A percentile compares a stretch with the other conserved stretches of the same genome.
Evolutionary conservation across 2,888 invertebrate species (phyloP).

Genomic region (Drosophila picticornis): DNA sequence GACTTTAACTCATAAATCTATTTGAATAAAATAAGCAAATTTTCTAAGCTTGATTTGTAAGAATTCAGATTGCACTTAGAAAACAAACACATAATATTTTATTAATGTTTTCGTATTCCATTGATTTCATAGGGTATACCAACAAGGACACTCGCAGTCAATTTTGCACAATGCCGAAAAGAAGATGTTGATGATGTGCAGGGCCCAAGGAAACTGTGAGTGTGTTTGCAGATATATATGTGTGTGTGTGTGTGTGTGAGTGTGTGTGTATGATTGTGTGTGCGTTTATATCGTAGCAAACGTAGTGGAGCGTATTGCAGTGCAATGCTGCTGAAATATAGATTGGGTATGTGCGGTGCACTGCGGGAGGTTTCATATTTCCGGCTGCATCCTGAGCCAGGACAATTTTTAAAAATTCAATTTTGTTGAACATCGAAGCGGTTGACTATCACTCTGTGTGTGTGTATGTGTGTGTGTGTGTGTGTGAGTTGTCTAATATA

Average conservation of each 20-base stretch:
- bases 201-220: slow-evolving; percentile 44
- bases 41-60: neutral
- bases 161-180: slow-evolving; percentile 49
- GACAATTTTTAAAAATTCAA: slow-evolving; percentile 82
- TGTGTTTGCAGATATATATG: neutral
- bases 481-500: slow-evolving; percentile 54
- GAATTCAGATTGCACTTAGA: neutral
- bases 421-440: slow-evolving; percentile 72
- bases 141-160: slow-evolving; percentile 37
- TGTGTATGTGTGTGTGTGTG: slow-evolving; percentile 20
- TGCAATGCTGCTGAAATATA: slow-evolving; percentile 18
- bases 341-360: neutral
- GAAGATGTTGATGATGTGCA: slow-evolving; percentile 74
- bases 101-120: neutral
- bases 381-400: slow-evolving; percentile 63
- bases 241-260: slow-evolving; percentile 1
- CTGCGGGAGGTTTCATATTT: slow-evolving; percentile 67
- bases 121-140: slow-evolving; percentile 31
- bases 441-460: slow-evolving; percentile 35
- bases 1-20: too few species aligned
- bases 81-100: neutral
- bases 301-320: slow-evolving; percentile 47
- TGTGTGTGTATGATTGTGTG: slow-evolving; percentile 7
- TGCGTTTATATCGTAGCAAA: slow-evolving; percentile 41
- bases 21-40: too few species aligned